Conservation (phyloP, 1,140 invertebrate species). For the Megathymus violae region DNA sequence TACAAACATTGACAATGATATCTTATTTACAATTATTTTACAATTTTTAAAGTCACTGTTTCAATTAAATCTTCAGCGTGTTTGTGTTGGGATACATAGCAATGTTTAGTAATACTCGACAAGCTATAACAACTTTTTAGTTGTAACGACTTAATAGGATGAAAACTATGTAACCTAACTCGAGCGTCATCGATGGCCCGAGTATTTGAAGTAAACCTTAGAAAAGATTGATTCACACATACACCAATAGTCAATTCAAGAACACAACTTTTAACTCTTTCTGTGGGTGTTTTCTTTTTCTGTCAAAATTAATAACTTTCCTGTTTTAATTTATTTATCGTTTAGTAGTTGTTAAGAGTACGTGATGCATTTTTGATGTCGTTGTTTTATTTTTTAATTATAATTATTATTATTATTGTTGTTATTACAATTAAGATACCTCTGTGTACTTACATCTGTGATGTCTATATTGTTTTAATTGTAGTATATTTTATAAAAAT, state of each 20-base stretch:
- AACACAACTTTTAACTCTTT: constrained; percentile 9
- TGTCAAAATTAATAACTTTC: constrained; percentile 37
- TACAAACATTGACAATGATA: too few species aligned
- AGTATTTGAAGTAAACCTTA: neutral
- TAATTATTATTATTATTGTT: constrained; percentile 44
- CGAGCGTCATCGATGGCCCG: constrained; percentile 4
- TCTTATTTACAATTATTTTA: too few species aligned
- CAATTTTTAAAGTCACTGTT: too few species aligned
- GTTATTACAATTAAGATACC: constrained; percentile 41
- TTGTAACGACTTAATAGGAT: neutral
- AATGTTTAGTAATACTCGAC: too few species aligned
- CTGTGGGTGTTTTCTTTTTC: constrained; percentile 15
- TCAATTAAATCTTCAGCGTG: too few species aligned
- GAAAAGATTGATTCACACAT: constrained; percentile 55
- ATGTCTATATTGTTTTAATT: constrained; percentile 50
- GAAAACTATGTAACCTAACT: constrained; percentile 1
- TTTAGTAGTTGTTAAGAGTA: constrained; percentile 51
- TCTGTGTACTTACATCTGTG: constrained; percentile 68
- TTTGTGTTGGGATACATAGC: too few species aligned
- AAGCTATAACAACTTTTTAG: too few species aligned
- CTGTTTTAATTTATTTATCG: constrained; percentile 43
- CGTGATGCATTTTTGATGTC: constrained; percentile 52
- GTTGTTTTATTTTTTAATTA: constrained; percentile 46
- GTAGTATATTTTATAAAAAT: constrained; percentile 43
- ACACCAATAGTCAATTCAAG: constrained; percentile 59